phyloP scores from a whole-genome alignment of 1,140 invertebrate genomes.

The Brachystomella parvula region DNA sequence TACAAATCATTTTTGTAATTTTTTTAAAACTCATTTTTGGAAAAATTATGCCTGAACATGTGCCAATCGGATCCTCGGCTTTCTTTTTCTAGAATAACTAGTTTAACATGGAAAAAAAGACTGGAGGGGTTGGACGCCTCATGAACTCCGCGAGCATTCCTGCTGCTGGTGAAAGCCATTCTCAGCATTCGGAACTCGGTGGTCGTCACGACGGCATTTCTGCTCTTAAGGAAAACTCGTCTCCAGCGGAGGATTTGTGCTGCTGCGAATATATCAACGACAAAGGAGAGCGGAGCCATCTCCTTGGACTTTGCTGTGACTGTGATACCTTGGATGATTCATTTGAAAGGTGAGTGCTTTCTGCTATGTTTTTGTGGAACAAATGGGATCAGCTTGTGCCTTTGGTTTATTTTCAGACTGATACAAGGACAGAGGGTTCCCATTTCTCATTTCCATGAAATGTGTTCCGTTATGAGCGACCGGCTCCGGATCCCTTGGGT shows the following conservation, averaged over 20 bases:
- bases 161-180: too few relatives aligned
- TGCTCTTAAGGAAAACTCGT: too few relatives aligned
- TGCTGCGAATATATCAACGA: slow-evolving; percentile 52
- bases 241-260: slow-evolving; percentile 43
- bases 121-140: too few relatives aligned
- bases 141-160: too few relatives aligned
- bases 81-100: too few relatives aligned
- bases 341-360: slow-evolving; percentile 38
- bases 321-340: slow-evolving; percentile 50
- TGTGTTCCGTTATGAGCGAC: slow-evolving; percentile 43
- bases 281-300: slow-evolving; percentile 47
- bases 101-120: too few relatives aligned
- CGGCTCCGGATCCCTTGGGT: slow-evolving; percentile 50
- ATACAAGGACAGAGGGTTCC: slow-evolving; percentile 18
- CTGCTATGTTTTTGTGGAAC: background rate
- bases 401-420: slow-evolving; percentile 1
- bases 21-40: too few relatives aligned
- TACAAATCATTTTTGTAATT: too few relatives aligned
- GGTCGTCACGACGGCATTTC: too few relatives aligned
- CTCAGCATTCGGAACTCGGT: too few relatives aligned
- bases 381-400: background rate
- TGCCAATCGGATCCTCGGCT: too few relatives aligned
- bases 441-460: slow-evolving; percentile 7
- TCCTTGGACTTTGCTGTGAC: slow-evolving; percentile 53
- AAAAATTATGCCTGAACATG: too few relatives aligned